phyloP scores from a whole-genome alignment of 30 jellyfish, hydroid and myxozoan species.

The Aurelia coerulea region DNA sequence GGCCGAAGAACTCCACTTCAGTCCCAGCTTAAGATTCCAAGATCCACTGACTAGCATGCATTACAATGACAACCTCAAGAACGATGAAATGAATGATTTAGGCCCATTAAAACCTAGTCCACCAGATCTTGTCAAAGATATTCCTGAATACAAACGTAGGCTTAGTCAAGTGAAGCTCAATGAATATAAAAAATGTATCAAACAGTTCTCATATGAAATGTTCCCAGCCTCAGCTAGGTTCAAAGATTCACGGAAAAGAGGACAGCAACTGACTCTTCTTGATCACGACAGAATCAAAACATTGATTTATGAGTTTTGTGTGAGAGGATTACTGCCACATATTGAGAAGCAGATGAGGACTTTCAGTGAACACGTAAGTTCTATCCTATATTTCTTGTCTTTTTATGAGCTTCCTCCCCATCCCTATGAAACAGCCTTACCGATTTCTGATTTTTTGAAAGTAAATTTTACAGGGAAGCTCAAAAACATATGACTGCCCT shows the following conservation, averaged over 20 bases:
- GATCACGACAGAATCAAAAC: constrained; percentile 85
- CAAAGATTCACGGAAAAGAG: constrained; percentile 56
- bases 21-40: constrained; percentile 79
- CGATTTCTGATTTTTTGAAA: too few relatives aligned
- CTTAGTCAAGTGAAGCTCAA: constrained; percentile 57
- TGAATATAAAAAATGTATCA: constrained; percentile 74
- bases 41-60: constrained; percentile 97
- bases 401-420: too few relatives aligned
- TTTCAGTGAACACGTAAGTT: constrained; percentile 90
- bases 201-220: constrained; percentile 81
- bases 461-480: too few relatives aligned
- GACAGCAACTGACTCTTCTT: constrained; percentile 69
- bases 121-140: constrained; percentile 66
- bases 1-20: constrained; percentile 64
- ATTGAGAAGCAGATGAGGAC: constrained; percentile 92
- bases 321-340: constrained; percentile 96
- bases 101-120: constrained; percentile 87
- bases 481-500: too few relatives aligned
- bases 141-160: constrained; percentile 58
- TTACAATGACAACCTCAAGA: constrained; percentile 81
- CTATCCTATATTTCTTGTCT: too few relatives aligned
- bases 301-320: constrained; percentile 84
- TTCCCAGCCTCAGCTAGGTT: constrained; percentile 47
- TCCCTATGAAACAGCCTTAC: too few relatives aligned
- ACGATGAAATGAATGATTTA: constrained; percentile 57